phyloP scores from a whole-genome alignment of 2,113 vertebrate species.

The Mesitornis unicolor region DNA sequence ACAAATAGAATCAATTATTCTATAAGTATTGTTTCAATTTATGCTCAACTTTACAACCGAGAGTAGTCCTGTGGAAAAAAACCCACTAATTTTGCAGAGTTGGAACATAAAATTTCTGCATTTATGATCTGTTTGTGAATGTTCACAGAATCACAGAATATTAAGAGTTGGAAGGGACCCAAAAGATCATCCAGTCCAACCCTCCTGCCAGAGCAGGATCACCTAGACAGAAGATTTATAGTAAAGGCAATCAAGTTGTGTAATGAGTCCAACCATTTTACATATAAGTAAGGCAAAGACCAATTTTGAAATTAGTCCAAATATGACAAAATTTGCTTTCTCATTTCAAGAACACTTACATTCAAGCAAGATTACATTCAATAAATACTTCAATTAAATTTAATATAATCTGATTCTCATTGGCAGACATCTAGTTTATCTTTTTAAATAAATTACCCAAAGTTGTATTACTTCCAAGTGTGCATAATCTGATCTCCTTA shows the following conservation, averaged over 20 bases:
- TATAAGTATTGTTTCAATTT: background rate
- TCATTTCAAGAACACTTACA: background rate
- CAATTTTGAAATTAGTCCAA: background rate
- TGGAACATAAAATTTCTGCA: background rate
- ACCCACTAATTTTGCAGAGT: background rate
- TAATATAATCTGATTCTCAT: background rate
- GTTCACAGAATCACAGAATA: no score
- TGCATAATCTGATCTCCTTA: background rate
- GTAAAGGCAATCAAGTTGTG: background rate
- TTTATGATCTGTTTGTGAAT: background rate
- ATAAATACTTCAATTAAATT: background rate
- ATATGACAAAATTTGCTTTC: background rate
- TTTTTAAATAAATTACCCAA: background rate
- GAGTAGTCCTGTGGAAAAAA: background rate
- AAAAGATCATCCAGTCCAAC: no score
- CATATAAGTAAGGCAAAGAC: background rate
- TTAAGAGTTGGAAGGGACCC: no score
- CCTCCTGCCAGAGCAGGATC: no score
- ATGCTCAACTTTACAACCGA: background rate
- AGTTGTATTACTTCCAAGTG: background rate
- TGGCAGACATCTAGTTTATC: background rate
- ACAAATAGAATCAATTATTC: background rate
- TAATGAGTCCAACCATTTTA: background rate
- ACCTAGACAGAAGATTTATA: no score
- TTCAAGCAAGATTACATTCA: background rate